phyloP scores from a whole-genome alignment of 2,888 invertebrate species.

The Trachelus troglodyta region DNA sequence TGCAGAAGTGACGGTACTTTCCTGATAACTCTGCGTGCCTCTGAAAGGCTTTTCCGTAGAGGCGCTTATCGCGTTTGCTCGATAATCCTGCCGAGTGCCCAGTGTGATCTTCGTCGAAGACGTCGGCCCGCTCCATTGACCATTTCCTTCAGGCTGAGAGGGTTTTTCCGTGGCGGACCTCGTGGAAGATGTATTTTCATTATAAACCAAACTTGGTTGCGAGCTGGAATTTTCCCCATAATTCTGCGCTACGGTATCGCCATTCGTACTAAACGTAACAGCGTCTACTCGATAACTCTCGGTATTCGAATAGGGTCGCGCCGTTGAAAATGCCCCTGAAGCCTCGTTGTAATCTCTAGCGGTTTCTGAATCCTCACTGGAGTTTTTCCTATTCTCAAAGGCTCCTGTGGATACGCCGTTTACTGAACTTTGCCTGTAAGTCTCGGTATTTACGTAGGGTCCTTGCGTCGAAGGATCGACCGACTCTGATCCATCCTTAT shows the following conservation, averaged over 20 bases:
- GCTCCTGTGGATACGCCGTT: neutral
- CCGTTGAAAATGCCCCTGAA: conserved; percentile 16
- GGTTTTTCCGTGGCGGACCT: neutral
- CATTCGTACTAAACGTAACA: conserved; percentile 16
- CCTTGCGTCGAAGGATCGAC: conserved; percentile 9
- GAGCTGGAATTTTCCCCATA: neutral
- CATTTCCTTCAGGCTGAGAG: neutral
- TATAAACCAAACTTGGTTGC: neutral
- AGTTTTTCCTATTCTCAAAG: neutral
- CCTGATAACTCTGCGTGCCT: conserved; percentile 28
- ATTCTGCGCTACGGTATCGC: neutral
- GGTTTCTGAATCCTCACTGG: neutral
- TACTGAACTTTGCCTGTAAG: conserved; percentile 26
- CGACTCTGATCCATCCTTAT: neutral
- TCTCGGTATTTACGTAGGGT: conserved; percentile 31
- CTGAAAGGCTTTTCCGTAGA: conserved; percentile 53
- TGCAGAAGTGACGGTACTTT: conserved; percentile 32
- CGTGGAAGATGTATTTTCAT: neutral
- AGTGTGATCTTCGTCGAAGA: conserved; percentile 32
- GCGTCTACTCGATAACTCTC: conserved; percentile 11
- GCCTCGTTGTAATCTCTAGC: neutral
- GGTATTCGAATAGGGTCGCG: conserved; percentile 14
- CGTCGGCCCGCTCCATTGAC: neutral
- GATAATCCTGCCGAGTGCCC: conserved; percentile 36
- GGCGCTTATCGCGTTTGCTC: conserved; percentile 44